Conservation (phyloP, 2,113 vertebrate genomes). For the Oryzias woworae region DNA sequence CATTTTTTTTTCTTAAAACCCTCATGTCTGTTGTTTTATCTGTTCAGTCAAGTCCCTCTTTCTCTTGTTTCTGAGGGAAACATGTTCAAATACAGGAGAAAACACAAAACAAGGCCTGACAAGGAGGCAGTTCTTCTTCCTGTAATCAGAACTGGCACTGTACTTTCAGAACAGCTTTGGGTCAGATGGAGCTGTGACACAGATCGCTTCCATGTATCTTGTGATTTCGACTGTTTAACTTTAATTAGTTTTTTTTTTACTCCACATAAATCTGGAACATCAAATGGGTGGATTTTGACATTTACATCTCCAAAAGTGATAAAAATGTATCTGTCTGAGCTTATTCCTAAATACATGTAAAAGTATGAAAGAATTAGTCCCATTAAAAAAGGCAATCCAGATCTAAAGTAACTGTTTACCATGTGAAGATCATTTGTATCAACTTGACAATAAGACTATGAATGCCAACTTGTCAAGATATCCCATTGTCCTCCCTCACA, state of each 20-base stretch:
- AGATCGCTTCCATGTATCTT: not conserved
- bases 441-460: not conserved
- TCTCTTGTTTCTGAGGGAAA: constrained; percentile 31
- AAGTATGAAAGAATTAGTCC: no score
- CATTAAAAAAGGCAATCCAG: no score
- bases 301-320: no score
- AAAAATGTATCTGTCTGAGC: no score
- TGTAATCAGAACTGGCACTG: constrained; percentile 50
- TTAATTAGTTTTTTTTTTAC: no score
- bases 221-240: no score
- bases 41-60: constrained; percentile 26
- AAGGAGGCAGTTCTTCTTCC: not conserved
- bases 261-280: no score
- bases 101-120: not conserved
- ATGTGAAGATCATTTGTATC: not conserved
- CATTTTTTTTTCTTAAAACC: no score
- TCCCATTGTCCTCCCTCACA: constrained; percentile 2
- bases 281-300: no score
- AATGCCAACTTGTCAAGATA: not conserved
- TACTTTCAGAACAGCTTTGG: not conserved
- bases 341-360: no score
- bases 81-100: constrained; percentile 24
- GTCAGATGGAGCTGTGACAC: constrained; percentile 42
- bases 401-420: not conserved
- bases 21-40: not conserved